These are phyloP conservation scores for Acanthiza pusilla DNA, from an alignment of 2,797 vertebrate genomes.

Conservation along the genomic window DNA sequence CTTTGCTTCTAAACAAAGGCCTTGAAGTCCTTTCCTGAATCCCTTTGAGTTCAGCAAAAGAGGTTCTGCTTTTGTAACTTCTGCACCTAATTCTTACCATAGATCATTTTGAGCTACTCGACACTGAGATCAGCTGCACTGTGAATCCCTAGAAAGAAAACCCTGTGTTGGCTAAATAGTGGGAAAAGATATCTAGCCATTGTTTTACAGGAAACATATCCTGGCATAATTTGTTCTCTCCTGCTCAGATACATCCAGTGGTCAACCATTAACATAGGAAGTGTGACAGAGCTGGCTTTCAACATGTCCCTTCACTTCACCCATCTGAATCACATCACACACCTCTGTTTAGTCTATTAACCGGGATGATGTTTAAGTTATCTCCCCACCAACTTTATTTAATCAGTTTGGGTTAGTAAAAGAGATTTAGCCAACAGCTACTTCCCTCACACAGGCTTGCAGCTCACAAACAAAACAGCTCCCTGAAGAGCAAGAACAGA, in stretches of 20 bases:
- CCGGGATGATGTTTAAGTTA: conserved; percentile 45
- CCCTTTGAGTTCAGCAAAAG: not conserved
- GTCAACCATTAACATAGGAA: not conserved
- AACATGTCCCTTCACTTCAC: not conserved
- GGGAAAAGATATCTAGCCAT: not conserved
- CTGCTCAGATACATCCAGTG: not conserved
- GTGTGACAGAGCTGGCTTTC: not conserved
- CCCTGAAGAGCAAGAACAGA: conserved; percentile 45
- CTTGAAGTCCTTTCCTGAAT: not conserved
- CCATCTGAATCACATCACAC: not conserved
- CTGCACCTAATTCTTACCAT: not conserved
- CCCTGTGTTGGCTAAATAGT: not conserved
- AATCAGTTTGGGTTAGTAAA: conserved; percentile 60
- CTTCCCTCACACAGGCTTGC: conserved; percentile 16
- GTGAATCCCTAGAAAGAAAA: not conserved
- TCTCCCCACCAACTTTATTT: conserved; percentile 49
- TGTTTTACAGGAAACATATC: not conserved
- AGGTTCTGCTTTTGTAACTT: not conserved
- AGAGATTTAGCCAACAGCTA: conserved; percentile 53
- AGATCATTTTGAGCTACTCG: not conserved
- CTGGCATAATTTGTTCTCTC: not conserved
- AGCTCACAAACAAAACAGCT: not conserved
- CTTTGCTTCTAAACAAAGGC: not conserved
- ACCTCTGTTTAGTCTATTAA: conserved; percentile 53
- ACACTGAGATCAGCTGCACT: not conserved